Conservation (phyloP, 2,888 invertebrate species). For the Stenodema calcarata region DNA sequence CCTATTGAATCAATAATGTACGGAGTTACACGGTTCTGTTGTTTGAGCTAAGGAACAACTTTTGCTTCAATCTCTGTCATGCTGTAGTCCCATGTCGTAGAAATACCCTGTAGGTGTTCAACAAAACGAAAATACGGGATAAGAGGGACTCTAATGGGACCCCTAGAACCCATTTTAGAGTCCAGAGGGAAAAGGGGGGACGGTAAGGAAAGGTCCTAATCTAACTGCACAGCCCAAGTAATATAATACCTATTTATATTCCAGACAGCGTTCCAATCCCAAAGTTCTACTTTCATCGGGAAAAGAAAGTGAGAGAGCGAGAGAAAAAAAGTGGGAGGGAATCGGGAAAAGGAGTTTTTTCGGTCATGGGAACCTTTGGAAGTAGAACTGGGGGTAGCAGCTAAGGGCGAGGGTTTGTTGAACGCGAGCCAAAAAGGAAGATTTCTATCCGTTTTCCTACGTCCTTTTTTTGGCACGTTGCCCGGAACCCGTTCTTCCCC, state of each 20-base stretch:
- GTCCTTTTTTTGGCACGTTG: conserved; percentile 23
- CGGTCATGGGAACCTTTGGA: not conserved
- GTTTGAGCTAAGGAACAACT: too few species aligned
- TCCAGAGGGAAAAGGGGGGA: not conserved
- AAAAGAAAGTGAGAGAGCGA: too few species aligned
- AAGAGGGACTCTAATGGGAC: not conserved
- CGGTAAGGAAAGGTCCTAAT: not conserved
- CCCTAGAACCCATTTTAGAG: not conserved
- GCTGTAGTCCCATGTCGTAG: not conserved
- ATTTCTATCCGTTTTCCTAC: conserved; percentile 10
- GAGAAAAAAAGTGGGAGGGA: not conserved
- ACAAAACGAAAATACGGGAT: not conserved
- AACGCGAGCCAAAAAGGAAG: conserved; percentile 28
- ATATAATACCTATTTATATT: conserved; percentile 44
- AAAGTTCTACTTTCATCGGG: conserved; percentile 13
- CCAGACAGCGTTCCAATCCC: conserved; percentile 23
- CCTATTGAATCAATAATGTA: too few species aligned
- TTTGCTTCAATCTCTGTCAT: not conserved
- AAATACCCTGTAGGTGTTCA: not conserved
- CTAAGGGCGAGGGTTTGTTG: not conserved
- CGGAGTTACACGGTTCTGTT: too few species aligned
- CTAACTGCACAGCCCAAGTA: conserved; percentile 36
- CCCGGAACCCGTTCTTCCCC: not conserved
- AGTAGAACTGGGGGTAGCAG: not conserved
- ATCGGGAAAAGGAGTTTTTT: not conserved